These are phyloP conservation scores for Pluvialis apricaria DNA, from an alignment of 2,113 vertebrate species.

Conservation along the genomic window DNA sequence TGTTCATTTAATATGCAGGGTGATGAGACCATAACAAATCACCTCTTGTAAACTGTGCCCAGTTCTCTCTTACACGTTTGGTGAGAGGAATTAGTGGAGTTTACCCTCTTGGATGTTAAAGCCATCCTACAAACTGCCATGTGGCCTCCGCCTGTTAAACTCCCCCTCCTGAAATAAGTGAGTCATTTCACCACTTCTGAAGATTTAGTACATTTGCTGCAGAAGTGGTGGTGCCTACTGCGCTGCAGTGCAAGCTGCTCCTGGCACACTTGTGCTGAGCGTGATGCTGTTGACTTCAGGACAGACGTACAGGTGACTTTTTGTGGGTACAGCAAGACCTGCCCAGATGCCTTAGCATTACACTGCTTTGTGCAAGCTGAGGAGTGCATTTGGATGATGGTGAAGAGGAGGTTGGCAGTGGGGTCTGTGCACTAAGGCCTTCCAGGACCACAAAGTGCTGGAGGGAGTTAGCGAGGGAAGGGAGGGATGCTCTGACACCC, in stretches of 20 bases:
- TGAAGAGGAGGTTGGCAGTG: background rate
- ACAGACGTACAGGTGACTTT: background rate
- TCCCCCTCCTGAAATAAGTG: background rate
- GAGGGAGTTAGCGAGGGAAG: fast-evolving
- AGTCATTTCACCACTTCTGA: background rate
- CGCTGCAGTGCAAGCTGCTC: background rate
- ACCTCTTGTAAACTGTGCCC: background rate
- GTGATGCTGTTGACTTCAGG: background rate
- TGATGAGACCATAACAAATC: background rate
- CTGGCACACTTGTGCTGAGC: background rate
- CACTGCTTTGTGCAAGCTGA: background rate
- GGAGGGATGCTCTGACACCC: background rate
- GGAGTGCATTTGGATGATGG: background rate
- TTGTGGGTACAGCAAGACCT: background rate
- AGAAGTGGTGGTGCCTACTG: background rate
- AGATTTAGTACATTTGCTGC: background rate
- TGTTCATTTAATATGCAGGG: background rate
- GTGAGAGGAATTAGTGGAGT: background rate
- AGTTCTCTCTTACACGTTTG: fast-evolving
- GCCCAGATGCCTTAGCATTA: background rate
- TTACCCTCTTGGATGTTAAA: background rate
- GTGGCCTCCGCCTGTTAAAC: background rate
- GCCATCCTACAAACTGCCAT: background rate
- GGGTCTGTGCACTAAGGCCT: background rate
- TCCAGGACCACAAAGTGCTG: background rate